These are phyloP conservation scores for Accipiter virgatus DNA, from an alignment of 2,113 vertebrate species.

Conservation along the genomic window DNA sequence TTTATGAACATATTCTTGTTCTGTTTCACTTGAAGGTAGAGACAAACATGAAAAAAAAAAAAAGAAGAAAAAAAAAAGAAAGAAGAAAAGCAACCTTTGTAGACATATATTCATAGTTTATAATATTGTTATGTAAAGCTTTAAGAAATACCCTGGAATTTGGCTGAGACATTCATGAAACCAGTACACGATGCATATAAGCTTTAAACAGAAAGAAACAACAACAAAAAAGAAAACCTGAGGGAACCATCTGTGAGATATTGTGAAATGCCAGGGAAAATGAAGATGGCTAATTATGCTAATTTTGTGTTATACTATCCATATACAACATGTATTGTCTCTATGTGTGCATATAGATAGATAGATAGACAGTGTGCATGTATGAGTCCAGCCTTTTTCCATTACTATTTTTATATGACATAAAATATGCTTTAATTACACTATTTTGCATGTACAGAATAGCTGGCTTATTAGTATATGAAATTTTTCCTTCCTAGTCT, in stretches of 20 bases:
- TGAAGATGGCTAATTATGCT: background rate
- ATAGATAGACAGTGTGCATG: background rate
- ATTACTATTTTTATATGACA: background rate
- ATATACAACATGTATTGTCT: background rate
- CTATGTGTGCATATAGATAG: background rate
- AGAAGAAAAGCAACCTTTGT: background rate
- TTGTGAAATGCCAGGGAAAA: slow-evolving; percentile 2
- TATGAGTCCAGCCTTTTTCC: background rate
- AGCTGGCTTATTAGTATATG: background rate
- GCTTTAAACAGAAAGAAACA: background rate
- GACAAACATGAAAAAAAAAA: background rate
- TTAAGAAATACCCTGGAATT: slow-evolving; percentile 4
- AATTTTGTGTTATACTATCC: background rate
- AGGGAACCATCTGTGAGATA: background rate
- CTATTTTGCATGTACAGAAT: background rate
- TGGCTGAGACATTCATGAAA: background rate
- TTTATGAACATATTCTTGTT: slow-evolving; percentile 58
- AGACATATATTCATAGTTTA: background rate
- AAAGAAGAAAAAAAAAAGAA: background rate
- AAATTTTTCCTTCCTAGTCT: background rate
- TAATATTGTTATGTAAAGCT: background rate
- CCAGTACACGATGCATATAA: background rate
- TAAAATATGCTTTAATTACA: background rate
- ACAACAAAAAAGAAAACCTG: background rate
- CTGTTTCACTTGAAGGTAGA: slow-evolving; percentile 47